Evolutionary conservation across 2,113 vertebrate species (phyloP).

Genomic region (Channa maculata): DNA sequence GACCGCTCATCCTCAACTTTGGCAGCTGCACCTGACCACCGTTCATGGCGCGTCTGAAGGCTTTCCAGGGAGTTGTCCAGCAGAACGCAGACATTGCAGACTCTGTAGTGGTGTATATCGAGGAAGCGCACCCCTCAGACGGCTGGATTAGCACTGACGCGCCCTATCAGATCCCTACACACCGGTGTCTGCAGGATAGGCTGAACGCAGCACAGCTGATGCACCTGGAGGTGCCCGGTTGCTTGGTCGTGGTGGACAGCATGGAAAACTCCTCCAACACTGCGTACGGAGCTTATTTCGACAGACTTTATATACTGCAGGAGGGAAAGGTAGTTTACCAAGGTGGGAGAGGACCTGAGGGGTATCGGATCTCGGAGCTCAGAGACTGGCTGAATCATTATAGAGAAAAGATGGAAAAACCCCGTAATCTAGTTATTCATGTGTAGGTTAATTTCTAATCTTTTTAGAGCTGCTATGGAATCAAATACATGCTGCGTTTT

Average conservation of each 20-base stretch:
- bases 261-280: conserved; percentile 96
- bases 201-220: conserved; percentile 91
- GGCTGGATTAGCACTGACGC: conserved; percentile 97
- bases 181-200: conserved; percentile 93
- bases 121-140: conserved; percentile 97
- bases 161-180: conserved; percentile 92
- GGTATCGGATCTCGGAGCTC: conserved; percentile 95
- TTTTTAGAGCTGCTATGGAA: conserved; percentile 57
- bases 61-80: conserved; percentile 91
- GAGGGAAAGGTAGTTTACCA: conserved; percentile 92
- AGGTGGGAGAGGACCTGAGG: conserved; percentile 93
- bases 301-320: conserved; percentile 94
- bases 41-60: conserved; percentile 96
- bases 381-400: conserved; percentile 92
- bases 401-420: conserved; percentile 76
- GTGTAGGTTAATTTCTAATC: conserved; percentile 74
- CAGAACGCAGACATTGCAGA: conserved; percentile 92
- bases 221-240: conserved; percentile 89
- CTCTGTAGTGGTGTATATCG: conserved; percentile 96
- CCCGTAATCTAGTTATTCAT: conserved; percentile 79
- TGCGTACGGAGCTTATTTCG: conserved; percentile 96
- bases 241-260: conserved; percentile 91
- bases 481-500: conserved; percentile 50
- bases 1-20: conserved; percentile 96
- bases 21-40: conserved; percentile 99